phyloP scores from a whole-genome alignment of 2,113 vertebrate species.

The Trochalopteron elliotii region DNA sequence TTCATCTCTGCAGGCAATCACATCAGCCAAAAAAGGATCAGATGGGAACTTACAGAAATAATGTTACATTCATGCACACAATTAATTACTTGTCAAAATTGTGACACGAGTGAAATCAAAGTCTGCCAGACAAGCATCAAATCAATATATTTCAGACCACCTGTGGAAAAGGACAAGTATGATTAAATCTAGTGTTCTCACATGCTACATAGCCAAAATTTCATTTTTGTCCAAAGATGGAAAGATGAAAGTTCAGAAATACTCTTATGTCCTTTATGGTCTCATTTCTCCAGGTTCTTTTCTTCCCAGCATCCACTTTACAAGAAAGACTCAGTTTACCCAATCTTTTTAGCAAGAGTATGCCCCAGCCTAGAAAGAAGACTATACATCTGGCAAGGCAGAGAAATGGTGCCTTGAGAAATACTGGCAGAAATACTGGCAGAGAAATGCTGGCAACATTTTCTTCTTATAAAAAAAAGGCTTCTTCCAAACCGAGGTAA shows the following conservation, averaged over 20 bases:
- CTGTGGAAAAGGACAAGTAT: not conserved
- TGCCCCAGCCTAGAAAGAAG: not conserved
- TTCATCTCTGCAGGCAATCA: rapidly evolving
- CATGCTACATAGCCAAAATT: not conserved
- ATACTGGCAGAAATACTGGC: not conserved
- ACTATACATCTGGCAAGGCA: not conserved
- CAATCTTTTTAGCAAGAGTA: not conserved
- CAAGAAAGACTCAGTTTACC: not conserved
- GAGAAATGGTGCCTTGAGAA: not conserved
- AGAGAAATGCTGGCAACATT: not conserved
- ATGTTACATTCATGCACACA: not conserved
- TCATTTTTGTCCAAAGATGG: not conserved
- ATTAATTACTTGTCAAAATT: not conserved
- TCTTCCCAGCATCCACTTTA: not conserved
- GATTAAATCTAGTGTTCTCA: not conserved
- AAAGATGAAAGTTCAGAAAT: not conserved
- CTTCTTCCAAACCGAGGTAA: not conserved
- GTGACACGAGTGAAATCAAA: not conserved
- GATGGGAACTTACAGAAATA: not conserved
- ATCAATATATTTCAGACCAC: not conserved
- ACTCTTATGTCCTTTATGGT: not conserved
- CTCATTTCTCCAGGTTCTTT: not conserved
- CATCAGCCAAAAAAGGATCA: not conserved
- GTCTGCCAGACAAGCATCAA: not conserved
- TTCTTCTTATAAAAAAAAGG: not conserved